A percentile compares a stretch with the other conserved stretches of the same genome.
These are phyloP conservation scores for Erannis defoliaria DNA, from an alignment of 2,888 invertebrate genomes.

Conservation along the genomic window DNA sequence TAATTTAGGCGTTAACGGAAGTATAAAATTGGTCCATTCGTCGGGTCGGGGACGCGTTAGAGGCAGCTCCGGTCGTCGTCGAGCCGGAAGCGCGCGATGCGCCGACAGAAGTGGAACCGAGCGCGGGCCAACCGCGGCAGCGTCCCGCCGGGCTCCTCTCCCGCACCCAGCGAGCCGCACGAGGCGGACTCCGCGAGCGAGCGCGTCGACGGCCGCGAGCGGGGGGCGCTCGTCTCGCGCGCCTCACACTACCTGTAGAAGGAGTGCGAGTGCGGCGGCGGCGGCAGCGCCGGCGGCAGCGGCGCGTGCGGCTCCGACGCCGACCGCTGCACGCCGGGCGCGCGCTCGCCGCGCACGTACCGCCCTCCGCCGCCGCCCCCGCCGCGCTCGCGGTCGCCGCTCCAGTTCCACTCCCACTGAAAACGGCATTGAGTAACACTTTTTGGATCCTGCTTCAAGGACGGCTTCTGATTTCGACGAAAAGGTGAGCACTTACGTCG, in stretches of 20 bases:
- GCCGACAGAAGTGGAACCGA: slow-evolving; percentile 80
- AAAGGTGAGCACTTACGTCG: slow-evolving; percentile 57
- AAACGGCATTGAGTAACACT: slow-evolving; percentile 33
- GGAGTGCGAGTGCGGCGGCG: slow-evolving; percentile 84
- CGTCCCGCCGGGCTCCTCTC: slow-evolving; percentile 46
- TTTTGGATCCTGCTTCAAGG: neutral
- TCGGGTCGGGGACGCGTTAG: slow-evolving; percentile 69
- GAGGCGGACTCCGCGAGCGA: slow-evolving; percentile 78
- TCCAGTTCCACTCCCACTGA: slow-evolving; percentile 82
- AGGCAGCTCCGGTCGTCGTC: slow-evolving; percentile 77
- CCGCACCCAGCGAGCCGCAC: slow-evolving; percentile 42
- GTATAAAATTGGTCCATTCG: slow-evolving; percentile 83
- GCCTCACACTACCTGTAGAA: slow-evolving; percentile 86
- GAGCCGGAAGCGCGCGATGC: slow-evolving; percentile 70
- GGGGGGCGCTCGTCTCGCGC: slow-evolving; percentile 81
- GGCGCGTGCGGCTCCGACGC: slow-evolving; percentile 88
- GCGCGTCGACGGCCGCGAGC: slow-evolving; percentile 78
- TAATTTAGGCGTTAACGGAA: slow-evolving; percentile 74
- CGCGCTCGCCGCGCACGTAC: slow-evolving; percentile 66
- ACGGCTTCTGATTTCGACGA: neutral
- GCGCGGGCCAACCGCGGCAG: slow-evolving; percentile 62
- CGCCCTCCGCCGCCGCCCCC: slow-evolving; percentile 53
- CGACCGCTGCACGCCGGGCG: slow-evolving; percentile 86
- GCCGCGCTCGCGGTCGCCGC: slow-evolving; percentile 60
- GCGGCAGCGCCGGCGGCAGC: slow-evolving; percentile 78